Evolutionary conservation across 2,888 invertebrate genomes (phyloP).

Genomic region (Drosophila subsilvestris): DNA sequence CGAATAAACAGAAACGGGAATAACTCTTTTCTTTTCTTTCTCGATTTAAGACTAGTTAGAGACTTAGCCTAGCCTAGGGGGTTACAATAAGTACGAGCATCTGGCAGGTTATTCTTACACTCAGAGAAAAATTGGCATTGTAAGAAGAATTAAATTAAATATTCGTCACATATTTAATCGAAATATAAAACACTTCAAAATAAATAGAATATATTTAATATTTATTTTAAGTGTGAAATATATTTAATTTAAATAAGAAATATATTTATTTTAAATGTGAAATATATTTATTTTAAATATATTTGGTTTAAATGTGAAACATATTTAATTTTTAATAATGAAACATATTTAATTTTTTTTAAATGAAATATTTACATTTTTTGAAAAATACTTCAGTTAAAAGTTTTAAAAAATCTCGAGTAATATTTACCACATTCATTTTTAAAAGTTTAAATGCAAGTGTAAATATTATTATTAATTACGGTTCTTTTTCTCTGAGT

Average conservation of each 20-base stretch:
- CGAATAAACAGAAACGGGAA: slow-evolving; percentile 15
- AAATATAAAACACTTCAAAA: neutral
- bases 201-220: neutral
- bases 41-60: slow-evolving; percentile 48
- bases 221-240: neutral
- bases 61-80: slow-evolving; percentile 23
- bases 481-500: neutral
- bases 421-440: too few relatives aligned
- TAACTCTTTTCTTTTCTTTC: neutral
- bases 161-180: neutral
- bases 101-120: slow-evolving; percentile 12
- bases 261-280: neutral
- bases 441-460: too few relatives aligned
- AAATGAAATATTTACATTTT: neutral
- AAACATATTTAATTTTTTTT: too few relatives aligned
- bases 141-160: neutral
- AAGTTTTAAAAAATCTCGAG: too few relatives aligned
- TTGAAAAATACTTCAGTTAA: too few relatives aligned
- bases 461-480: too few relatives aligned
- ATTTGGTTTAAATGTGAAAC: neutral
- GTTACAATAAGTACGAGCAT: slow-evolving; percentile 16
- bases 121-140: neutral
- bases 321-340: neutral
- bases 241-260: neutral
- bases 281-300: neutral